These are phyloP conservation scores for Watsonalla cultraria DNA, from an alignment of 2,888 invertebrate genomes.

Conservation along the genomic window DNA sequence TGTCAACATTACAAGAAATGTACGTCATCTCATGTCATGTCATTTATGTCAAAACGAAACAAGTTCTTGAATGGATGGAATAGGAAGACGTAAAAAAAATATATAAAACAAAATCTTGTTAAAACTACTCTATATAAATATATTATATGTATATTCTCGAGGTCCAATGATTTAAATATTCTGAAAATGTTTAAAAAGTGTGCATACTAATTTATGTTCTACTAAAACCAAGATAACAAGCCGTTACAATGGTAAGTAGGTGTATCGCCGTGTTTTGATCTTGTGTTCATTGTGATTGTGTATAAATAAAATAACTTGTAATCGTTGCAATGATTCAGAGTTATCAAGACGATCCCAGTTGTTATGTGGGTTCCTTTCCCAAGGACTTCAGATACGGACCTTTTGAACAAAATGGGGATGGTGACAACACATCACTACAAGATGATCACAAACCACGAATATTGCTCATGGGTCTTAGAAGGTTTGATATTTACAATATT, in stretches of 20 bases:
- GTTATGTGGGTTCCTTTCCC: slow-evolving; percentile 85
- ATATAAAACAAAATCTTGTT: too few species aligned
- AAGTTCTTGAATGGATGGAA: too few species aligned
- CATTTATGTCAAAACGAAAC: too few species aligned
- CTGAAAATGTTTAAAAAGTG: too few species aligned
- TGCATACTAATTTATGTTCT: too few species aligned
- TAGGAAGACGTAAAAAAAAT: too few species aligned
- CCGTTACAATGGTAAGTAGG: neutral
- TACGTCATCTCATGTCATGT: too few species aligned
- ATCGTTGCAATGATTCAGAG: slow-evolving; percentile 31
- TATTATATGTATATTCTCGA: too few species aligned
- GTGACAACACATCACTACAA: slow-evolving; percentile 76
- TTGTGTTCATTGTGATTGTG: neutral
- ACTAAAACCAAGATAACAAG: too few species aligned
- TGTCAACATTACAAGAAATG: too few species aligned
- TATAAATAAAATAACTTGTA: neutral
- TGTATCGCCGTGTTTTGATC: neutral
- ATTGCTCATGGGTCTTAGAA: slow-evolving; percentile 94
- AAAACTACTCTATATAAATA: too few species aligned
- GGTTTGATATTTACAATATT: slow-evolving; percentile 66
- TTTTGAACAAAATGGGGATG: slow-evolving; percentile 89
- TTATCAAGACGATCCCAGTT: slow-evolving; percentile 71
- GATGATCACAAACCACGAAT: slow-evolving; percentile 95
- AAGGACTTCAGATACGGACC: slow-evolving; percentile 96
- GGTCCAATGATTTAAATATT: too few species aligned